These are phyloP conservation scores for Microcebus tavaratra DNA, from an alignment of 2,113 vertebrate species.

Conservation along the genomic window DNA sequence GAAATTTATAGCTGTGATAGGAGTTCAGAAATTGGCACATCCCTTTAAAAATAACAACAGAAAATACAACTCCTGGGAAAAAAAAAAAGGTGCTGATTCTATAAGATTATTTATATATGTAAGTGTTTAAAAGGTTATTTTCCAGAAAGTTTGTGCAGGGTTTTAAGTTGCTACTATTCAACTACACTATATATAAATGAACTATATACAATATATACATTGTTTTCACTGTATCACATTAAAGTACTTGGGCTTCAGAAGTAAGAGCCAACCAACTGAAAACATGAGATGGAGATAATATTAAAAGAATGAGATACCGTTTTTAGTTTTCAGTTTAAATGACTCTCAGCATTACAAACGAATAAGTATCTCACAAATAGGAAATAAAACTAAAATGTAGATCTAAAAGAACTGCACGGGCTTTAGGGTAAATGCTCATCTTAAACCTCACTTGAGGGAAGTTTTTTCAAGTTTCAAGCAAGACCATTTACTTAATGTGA, in stretches of 20 bases:
- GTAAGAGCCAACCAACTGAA: conserved; percentile 79
- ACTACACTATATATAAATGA: conserved; percentile 82
- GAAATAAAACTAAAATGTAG: conserved; percentile 77
- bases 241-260: conserved; percentile 86
- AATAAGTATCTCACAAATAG: conserved; percentile 80
- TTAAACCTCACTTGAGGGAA: conserved; percentile 84
- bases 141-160: conserved; percentile 87
- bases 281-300: conserved; percentile 76
- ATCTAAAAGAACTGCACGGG: conserved; percentile 74
- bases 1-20: conserved; percentile 90
- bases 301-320: conserved; percentile 74
- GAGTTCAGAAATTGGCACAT: conserved; percentile 91
- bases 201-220: conserved; percentile 82
- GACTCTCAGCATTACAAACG: conserved; percentile 79
- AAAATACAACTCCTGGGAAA: conserved; percentile 89
- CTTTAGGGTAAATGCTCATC: conserved; percentile 83
- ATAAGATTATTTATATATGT: conserved; percentile 90
- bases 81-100: conserved; percentile 91
- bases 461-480: conserved; percentile 83
- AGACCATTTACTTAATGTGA: conserved; percentile 88
- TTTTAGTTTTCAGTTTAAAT: conserved; percentile 78
- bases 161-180: conserved; percentile 88
- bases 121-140: conserved; percentile 88
- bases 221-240: conserved; percentile 86
- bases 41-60: conserved; percentile 85